These are phyloP conservation scores for Cinara cedri DNA, from an alignment of 2,888 invertebrate genomes.

Conservation along the genomic window DNA sequence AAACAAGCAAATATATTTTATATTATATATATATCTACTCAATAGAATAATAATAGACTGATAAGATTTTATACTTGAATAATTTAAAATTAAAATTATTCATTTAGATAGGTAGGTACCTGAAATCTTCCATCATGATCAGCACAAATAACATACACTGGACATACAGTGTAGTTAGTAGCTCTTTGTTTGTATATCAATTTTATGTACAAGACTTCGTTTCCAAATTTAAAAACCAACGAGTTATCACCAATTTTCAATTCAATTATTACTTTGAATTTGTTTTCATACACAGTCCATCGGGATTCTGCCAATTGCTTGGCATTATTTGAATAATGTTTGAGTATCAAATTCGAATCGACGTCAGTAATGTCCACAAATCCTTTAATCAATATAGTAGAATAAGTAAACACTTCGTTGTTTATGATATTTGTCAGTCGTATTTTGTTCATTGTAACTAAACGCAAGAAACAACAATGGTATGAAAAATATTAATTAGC, in stretches of 20 bases:
- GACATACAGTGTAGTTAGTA: conserved; percentile 72
- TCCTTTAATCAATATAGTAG: conserved; percentile 70
- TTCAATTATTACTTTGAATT: conserved; percentile 62
- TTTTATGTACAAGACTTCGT: conserved; percentile 70
- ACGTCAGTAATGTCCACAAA: conserved; percentile 64
- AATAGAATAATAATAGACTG: not conserved
- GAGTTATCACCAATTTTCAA: conserved; percentile 65
- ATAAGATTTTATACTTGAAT: not conserved
- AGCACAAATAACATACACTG: conserved; percentile 82
- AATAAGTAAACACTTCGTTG: conserved; percentile 69
- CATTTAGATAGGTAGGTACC: conserved; percentile 3
- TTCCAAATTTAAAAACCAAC: conserved; percentile 63
- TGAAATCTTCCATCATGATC: conserved; percentile 82
- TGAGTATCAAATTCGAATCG: conserved; percentile 64
- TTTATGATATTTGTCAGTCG: conserved; percentile 69
- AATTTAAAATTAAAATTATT: not conserved
- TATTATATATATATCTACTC: not conserved
- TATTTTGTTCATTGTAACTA: conserved; percentile 52
- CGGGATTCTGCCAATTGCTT: conserved; percentile 20
- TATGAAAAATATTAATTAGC: too few species aligned
- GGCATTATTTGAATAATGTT: conserved; percentile 62
- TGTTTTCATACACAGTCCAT: conserved; percentile 63
- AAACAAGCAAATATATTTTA: not conserved
- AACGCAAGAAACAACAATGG: not conserved
- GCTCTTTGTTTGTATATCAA: conserved; percentile 69